These are phyloP conservation scores for Andrena minutula DNA, from an alignment of 2,888 invertebrate genomes.

Conservation along the genomic window DNA sequence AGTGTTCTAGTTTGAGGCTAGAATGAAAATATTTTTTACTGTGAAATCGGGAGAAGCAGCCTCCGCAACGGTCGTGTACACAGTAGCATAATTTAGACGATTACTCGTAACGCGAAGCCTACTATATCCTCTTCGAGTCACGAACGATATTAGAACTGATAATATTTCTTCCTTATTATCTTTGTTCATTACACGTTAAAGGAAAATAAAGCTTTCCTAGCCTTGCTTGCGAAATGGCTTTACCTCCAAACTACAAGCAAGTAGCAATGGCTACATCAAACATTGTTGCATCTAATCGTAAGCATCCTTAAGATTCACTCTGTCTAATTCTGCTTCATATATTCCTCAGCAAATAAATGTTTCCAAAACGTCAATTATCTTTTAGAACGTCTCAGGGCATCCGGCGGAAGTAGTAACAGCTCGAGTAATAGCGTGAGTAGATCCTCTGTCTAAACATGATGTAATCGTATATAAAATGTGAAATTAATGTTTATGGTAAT, in stretches of 20 bases:
- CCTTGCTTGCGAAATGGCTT: conserved; percentile 88
- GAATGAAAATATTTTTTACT: conserved; percentile 2
- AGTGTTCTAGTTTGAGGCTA: background rate
- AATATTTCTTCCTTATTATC: conserved; percentile 10
- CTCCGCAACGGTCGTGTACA: conserved; percentile 16
- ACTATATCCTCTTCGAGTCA: background rate
- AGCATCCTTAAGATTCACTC: conserved; percentile 84
- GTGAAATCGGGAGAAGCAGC: background rate
- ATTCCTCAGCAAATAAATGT: conserved; percentile 22
- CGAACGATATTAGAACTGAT: background rate
- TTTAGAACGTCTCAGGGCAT: conserved; percentile 87
- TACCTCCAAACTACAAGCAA: conserved; percentile 94
- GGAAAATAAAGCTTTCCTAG: background rate
- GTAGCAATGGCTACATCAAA: conserved; percentile 91
- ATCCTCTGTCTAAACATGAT: background rate
- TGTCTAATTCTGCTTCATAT: conserved; percentile 10
- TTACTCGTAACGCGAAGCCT: background rate
- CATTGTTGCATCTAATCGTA: conserved; percentile 90
- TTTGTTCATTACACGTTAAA: background rate
- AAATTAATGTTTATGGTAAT: conserved; percentile 29
- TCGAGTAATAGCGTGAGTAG: conserved; percentile 85
- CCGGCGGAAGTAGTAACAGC: conserved; percentile 85
- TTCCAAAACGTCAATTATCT: conserved; percentile 44
- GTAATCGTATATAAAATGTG: background rate
- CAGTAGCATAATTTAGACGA: background rate